These are phyloP conservation scores for Nothoprocta perdicaria DNA, from an alignment of 2,113 vertebrate genomes.

Conservation along the genomic window DNA sequence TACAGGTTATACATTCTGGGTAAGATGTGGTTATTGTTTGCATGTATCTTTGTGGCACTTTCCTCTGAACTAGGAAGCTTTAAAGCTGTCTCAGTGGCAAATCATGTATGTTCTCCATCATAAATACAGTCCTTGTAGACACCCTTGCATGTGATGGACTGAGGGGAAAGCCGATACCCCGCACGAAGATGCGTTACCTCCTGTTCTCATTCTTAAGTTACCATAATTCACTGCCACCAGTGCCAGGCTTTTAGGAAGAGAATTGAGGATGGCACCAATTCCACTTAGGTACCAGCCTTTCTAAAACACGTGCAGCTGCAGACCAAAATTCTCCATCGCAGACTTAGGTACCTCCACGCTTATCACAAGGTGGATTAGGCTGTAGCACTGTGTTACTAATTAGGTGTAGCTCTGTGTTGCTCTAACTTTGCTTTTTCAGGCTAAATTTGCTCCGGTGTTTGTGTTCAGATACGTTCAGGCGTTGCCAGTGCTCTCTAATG, in stretches of 20 bases:
- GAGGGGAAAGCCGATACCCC: neutral
- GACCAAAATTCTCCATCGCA: neutral
- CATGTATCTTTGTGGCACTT: neutral
- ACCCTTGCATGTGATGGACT: neutral
- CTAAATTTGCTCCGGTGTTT: neutral
- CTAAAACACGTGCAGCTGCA: neutral
- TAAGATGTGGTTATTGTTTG: neutral
- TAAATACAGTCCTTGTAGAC: neutral
- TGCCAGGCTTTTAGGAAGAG: neutral
- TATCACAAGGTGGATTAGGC: neutral
- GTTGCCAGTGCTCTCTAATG: neutral
- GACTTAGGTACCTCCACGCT: neutral
- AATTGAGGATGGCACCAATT: neutral
- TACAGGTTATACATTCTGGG: neutral
- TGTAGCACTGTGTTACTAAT: neutral
- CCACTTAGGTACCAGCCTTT: neutral
- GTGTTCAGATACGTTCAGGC: neutral
- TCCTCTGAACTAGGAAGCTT: neutral
- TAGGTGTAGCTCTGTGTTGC: neutral
- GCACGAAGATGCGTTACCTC: neutral
- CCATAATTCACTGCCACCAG: neutral
- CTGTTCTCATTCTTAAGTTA: neutral
- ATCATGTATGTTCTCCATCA: fast-evolving
- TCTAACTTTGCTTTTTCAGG: neutral
- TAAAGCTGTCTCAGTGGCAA: neutral